Percentiles rank a stretch among this genome's conserved stretches.
phyloP scores from a whole-genome alignment of 2,888 invertebrate species.

The Callosobruchus maculatus region DNA sequence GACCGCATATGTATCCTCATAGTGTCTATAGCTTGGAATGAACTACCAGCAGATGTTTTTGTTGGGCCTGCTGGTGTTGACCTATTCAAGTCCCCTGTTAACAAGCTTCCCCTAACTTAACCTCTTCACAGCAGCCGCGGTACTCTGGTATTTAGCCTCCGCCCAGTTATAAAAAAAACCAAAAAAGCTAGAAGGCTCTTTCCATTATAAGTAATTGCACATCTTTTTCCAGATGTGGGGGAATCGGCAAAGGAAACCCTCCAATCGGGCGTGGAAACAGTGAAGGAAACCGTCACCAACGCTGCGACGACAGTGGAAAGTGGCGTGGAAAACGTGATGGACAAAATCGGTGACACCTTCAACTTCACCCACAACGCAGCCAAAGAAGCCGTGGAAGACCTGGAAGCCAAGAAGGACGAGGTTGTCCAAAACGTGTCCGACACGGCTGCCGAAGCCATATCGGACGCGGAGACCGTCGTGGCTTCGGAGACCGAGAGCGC shows the following conservation, averaged over 20 bases:
- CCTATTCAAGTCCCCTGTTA: too few relatives aligned
- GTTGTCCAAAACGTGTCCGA: slow-evolving; percentile 30
- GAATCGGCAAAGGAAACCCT: slow-evolving; percentile 39
- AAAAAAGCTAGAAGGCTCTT: too few relatives aligned
- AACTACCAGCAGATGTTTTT: too few relatives aligned
- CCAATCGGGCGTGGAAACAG: slow-evolving; percentile 37
- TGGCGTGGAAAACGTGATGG: slow-evolving; percentile 38
- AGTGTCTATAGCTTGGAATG: too few relatives aligned
- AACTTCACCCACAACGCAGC: slow-evolving; percentile 31
- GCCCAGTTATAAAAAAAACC: too few relatives aligned
- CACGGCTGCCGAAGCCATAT: slow-evolving; percentile 37
- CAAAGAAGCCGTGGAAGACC: slow-evolving; percentile 29
- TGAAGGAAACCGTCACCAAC: slow-evolving; percentile 41
- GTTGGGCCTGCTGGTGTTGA: too few relatives aligned
- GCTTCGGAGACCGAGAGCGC: slow-evolving; percentile 38
- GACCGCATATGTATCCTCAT: too few relatives aligned
- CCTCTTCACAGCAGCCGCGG: too few relatives aligned
- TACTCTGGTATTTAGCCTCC: too few relatives aligned
- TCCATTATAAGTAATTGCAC: too few relatives aligned
- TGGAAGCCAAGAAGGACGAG: slow-evolving; percentile 34
- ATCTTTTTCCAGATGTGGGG: slow-evolving; percentile 37
- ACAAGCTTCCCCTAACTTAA: too few relatives aligned
- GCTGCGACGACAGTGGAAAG: slow-evolving; percentile 41
- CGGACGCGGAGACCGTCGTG: slow-evolving; percentile 42
- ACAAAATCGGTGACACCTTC: slow-evolving; percentile 42